These are phyloP conservation scores for Cerceris rybyensis DNA, from an alignment of 2,888 invertebrate genomes.

Conservation along the genomic window DNA sequence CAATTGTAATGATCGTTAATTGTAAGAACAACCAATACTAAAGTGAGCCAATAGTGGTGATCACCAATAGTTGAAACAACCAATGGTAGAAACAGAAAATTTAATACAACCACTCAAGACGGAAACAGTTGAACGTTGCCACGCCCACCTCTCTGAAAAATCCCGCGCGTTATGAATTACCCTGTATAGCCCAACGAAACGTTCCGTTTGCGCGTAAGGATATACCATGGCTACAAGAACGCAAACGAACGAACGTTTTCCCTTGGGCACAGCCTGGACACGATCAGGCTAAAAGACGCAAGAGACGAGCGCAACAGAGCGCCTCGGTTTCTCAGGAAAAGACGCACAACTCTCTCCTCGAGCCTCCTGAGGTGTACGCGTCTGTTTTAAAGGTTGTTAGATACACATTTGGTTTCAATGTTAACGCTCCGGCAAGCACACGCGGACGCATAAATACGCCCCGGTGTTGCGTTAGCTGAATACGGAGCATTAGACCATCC, in stretches of 20 bases:
- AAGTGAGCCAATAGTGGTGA: too few species aligned
- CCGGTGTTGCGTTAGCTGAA: constrained; percentile 28
- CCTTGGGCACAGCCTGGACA: constrained; percentile 24
- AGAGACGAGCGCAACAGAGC: constrained; percentile 25
- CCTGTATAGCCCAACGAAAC: constrained; percentile 9
- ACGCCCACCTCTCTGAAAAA: too few species aligned
- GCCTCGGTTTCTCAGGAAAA: constrained; percentile 9
- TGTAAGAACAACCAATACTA: too few species aligned
- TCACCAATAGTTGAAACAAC: too few species aligned
- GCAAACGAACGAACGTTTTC: constrained; percentile 45
- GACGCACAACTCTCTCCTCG: not conserved
- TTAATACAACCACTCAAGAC: too few species aligned
- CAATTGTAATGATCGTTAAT: too few species aligned
- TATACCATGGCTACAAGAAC: constrained; percentile 31
- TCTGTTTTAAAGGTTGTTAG: constrained; percentile 34
- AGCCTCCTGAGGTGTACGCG: constrained; percentile 27
- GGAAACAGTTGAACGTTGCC: too few species aligned
- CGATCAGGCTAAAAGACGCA: constrained; percentile 30
- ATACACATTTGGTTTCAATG: constrained; percentile 31
- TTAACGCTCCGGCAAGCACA: constrained; percentile 14
- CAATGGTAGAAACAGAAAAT: too few species aligned
- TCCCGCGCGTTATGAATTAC: too few species aligned
- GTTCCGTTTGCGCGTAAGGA: constrained; percentile 30
- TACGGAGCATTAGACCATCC: not conserved
- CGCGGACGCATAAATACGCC: constrained; percentile 41